These are phyloP conservation scores for Bombus pyrosoma DNA, from an alignment of 1,140 invertebrate genomes.

Conservation along the genomic window DNA sequence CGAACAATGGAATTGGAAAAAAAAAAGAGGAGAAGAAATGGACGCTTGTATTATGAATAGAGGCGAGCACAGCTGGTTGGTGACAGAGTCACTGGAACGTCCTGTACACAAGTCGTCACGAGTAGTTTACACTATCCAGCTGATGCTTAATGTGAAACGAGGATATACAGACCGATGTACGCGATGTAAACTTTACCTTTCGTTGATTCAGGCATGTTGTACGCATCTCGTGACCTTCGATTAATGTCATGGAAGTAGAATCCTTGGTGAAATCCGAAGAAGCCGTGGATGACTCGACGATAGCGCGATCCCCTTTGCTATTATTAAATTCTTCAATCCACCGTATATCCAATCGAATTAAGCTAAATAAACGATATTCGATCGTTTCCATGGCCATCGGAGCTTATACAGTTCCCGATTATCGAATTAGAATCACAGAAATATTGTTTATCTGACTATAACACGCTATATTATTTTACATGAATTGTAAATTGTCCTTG, in stretches of 20 bases:
- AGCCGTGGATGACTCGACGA: background rate
- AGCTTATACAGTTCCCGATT: background rate
- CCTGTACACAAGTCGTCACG: background rate
- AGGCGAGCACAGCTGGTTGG: slow-evolving; percentile 15
- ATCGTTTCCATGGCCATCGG: background rate
- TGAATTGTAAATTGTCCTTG: too few relatives aligned
- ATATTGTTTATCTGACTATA: too few relatives aligned
- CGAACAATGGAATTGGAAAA: background rate
- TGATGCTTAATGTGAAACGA: slow-evolving; percentile 44
- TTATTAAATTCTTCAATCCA: background rate
- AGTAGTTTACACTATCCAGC: slow-evolving; percentile 41
- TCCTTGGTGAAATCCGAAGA: background rate
- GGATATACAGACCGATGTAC: slow-evolving; percentile 26
- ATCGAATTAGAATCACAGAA: background rate
- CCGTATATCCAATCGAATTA: background rate
- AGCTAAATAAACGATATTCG: background rate
- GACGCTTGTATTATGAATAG: background rate
- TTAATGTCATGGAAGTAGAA: slow-evolving; percentile 30
- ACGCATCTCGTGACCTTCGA: slow-evolving; percentile 28
- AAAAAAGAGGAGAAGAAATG: background rate
- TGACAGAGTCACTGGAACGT: slow-evolving; percentile 12
- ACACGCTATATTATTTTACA: too few relatives aligned
- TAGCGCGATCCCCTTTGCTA: background rate
- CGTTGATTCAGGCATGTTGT: slow-evolving; percentile 44
- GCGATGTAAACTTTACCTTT: slow-evolving; percentile 50